Evolutionary conservation across 2,888 invertebrate species (phyloP).

Genomic region (Melieria picta): DNA sequence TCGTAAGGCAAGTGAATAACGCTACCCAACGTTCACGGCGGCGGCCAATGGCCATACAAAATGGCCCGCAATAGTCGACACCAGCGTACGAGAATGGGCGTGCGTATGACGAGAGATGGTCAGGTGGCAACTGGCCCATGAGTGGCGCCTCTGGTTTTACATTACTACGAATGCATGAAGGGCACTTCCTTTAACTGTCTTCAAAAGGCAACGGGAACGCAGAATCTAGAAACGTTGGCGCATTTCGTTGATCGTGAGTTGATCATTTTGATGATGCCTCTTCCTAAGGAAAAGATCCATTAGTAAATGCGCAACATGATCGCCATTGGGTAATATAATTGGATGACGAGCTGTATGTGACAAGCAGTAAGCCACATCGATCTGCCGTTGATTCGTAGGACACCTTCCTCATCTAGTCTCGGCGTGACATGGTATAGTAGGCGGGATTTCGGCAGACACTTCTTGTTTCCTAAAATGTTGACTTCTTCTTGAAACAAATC

Average conservation of each 20-base stretch:
- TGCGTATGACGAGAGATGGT: conserved; percentile 39
- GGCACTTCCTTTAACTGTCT: conserved; percentile 20
- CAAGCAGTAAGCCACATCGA: conserved; percentile 32
- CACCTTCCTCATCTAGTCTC: conserved; percentile 18
- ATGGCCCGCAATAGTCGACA: conserved; percentile 43
- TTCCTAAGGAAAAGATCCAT: conserved; percentile 16
- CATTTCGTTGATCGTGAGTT: conserved; percentile 28
- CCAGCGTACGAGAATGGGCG: conserved; percentile 43
- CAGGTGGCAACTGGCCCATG: conserved; percentile 44
- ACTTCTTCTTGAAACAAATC: conserved; percentile 9
- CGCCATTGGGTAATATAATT: neutral
- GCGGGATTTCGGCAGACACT: conserved; percentile 12
- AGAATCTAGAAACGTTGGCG: conserved; percentile 37
- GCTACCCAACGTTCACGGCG: conserved; percentile 39
- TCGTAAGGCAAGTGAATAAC: neutral
- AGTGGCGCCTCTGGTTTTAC: conserved; percentile 37
- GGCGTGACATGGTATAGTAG: conserved; percentile 24
- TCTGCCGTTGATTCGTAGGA: conserved; percentile 20
- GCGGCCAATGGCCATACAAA: conserved; percentile 38
- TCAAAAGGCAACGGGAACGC: conserved; percentile 23
- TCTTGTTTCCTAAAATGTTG: neutral
- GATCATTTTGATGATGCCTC: conserved; percentile 33
- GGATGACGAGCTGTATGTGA: conserved; percentile 22
- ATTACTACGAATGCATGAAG: conserved; percentile 11
- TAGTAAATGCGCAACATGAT: neutral